phyloP scores from a whole-genome alignment of 2,888 invertebrate genomes.

The Drosophila anomalata region DNA sequence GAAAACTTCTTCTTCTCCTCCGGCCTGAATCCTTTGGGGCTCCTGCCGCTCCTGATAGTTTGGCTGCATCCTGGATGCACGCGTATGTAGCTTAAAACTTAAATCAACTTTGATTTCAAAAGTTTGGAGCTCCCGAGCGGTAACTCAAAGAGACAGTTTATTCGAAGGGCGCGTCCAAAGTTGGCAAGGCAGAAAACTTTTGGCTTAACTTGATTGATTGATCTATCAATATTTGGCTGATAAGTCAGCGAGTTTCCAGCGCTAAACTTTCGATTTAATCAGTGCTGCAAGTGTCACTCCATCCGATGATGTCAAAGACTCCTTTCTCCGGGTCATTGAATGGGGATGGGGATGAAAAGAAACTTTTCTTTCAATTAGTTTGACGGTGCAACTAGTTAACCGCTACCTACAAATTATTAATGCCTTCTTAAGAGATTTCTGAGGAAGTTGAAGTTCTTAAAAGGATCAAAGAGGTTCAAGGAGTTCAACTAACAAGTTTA shows the following conservation, averaged over 20 bases:
- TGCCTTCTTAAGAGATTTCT: background rate
- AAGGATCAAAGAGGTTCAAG: background rate
- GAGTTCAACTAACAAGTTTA: no score
- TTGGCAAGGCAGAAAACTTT: conserved; percentile 53
- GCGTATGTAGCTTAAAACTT: conserved; percentile 51
- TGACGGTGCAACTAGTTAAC: conserved; percentile 5
- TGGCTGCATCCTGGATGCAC: conserved; percentile 15
- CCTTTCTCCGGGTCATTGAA: background rate
- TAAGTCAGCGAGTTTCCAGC: conserved; percentile 51
- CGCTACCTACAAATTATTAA: background rate
- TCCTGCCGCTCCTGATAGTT: conserved; percentile 6
- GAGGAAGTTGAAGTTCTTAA: background rate
- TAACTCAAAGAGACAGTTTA: conserved; percentile 52
- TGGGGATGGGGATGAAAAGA: conserved; percentile 3
- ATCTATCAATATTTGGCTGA: conserved; percentile 78
- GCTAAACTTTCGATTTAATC: conserved; percentile 71
- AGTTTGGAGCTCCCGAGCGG: conserved; percentile 60
- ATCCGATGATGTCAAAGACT: conserved; percentile 11
- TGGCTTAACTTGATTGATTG: conserved; percentile 68
- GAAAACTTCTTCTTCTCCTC: conserved; percentile 9
- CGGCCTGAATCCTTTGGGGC: conserved; percentile 7
- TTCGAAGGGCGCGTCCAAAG: conserved; percentile 25
- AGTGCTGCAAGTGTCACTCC: conserved; percentile 60
- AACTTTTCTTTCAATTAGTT: conserved; percentile 32
- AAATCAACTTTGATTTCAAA: conserved; percentile 72